Evolutionary conservation across 2,888 invertebrate species (phyloP).

Genomic region (Alloplasta piceator): DNA sequence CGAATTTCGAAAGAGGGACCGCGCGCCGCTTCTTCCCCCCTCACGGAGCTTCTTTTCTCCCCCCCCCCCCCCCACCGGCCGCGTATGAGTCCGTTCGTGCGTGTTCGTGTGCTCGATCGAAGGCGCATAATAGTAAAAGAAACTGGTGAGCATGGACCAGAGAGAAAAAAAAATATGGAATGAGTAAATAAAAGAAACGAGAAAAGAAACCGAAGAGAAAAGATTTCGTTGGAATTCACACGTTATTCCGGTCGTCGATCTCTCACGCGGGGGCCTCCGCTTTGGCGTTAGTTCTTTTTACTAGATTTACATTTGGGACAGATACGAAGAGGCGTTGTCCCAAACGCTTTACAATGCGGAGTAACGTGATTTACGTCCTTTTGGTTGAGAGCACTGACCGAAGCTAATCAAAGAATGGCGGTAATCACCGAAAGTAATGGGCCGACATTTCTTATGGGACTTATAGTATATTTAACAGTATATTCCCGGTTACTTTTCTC

Average conservation of each 20-base stretch:
- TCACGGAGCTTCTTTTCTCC: conserved; percentile 6
- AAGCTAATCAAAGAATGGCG: conserved; percentile 76
- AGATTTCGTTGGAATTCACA: conserved; percentile 62
- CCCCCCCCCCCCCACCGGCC: no score
- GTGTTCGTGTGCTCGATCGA: conserved; percentile 27
- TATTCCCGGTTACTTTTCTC: conserved; percentile 49
- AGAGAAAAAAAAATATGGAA: conserved; percentile 30
- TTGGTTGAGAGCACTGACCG: not conserved
- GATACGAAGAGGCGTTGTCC: no score
- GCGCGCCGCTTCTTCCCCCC: conserved; percentile 36
- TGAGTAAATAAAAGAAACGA: conserved; percentile 56
- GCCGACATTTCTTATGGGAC: conserved; percentile 71
- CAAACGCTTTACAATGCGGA: no score
- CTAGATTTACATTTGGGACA: conserved; percentile 17
- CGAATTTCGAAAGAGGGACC: conserved; percentile 77
- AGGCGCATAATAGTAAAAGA: conserved; percentile 13
- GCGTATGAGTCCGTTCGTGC: not conserved
- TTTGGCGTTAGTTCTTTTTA: conserved; percentile 30
- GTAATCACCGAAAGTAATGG: conserved; percentile 79
- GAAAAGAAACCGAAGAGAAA: conserved; percentile 49
- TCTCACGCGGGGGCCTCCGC: conserved; percentile 14
- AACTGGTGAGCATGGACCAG: conserved; percentile 44
- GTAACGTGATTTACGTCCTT: no score
- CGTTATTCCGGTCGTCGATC: conserved; percentile 64
- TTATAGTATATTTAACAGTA: conserved; percentile 56